Conservation (phyloP, 2,797 vertebrate genomes). For the Huso huso region DNA sequence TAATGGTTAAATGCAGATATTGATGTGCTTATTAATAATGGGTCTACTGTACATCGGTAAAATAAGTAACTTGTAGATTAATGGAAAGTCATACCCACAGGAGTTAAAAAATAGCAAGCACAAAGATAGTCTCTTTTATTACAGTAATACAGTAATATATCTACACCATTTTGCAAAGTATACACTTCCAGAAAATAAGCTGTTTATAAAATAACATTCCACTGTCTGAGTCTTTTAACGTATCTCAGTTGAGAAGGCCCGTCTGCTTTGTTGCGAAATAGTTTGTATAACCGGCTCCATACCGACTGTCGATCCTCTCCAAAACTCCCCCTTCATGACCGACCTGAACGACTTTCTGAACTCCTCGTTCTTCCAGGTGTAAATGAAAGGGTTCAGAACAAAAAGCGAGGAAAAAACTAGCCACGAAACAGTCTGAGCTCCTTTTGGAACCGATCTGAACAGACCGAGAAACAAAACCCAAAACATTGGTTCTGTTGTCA, state of each 20-base stretch:
- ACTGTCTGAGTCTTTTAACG: constrained; percentile 15
- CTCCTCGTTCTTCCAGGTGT: constrained; percentile 80
- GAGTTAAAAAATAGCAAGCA: too few relatives aligned
- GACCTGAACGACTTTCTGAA: constrained; percentile 67
- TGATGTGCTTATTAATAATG: too few relatives aligned
- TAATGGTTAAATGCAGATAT: not conserved
- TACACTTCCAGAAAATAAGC: too few relatives aligned
- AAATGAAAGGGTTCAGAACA: constrained; percentile 71
- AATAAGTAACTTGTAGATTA: too few relatives aligned
- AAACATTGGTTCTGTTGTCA: constrained; percentile 68
- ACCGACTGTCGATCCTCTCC: constrained; percentile 32
- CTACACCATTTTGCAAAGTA: too few relatives aligned
- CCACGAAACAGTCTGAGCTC: constrained; percentile 63
- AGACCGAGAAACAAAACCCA: constrained; percentile 64
- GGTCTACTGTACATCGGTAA: too few relatives aligned
- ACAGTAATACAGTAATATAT: too few relatives aligned
- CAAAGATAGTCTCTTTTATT: too few relatives aligned
- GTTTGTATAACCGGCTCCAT: constrained; percentile 33
- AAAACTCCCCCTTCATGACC: constrained; percentile 47
- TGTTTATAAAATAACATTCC: not conserved
- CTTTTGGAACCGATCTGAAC: constrained; percentile 57
- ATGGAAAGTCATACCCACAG: too few relatives aligned
- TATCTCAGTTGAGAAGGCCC: constrained; percentile 29
- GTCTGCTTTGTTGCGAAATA: constrained; percentile 33
- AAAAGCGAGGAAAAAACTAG: constrained; percentile 68